phyloP scores from a whole-genome alignment of 2,888 invertebrate genomes.

The Nemurella pictetii region DNA sequence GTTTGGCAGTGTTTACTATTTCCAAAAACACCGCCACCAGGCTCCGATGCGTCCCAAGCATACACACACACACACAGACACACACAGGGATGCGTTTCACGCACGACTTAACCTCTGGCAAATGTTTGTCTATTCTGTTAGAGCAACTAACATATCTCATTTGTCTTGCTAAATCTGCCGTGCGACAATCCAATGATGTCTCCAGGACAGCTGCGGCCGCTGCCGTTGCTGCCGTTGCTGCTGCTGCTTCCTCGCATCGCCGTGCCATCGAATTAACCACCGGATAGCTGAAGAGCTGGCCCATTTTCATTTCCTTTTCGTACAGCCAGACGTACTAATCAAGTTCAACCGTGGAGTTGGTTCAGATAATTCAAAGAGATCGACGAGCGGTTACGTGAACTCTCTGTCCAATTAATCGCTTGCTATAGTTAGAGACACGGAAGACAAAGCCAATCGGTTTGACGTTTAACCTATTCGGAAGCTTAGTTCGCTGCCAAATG shows the following conservation, averaged over 20 bases:
- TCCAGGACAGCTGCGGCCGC: slow-evolving; percentile 34
- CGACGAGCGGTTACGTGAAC: background rate
- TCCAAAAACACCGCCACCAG: background rate
- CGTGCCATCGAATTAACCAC: too few relatives aligned
- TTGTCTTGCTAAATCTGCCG: slow-evolving; percentile 41
- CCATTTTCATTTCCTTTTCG: background rate
- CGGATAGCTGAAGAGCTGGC: background rate
- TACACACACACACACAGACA: background rate
- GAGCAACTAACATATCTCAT: slow-evolving; percentile 32
- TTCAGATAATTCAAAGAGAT: background rate
- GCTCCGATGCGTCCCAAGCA: background rate
- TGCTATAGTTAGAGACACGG: too few relatives aligned
- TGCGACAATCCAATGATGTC: slow-evolving; percentile 35
- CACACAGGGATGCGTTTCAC: background rate
- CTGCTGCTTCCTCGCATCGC: background rate
- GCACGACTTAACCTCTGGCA: background rate
- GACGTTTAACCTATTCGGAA: too few relatives aligned
- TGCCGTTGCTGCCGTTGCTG: background rate
- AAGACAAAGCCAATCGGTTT: too few relatives aligned
- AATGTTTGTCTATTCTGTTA: slow-evolving; percentile 26
- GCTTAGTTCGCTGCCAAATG: too few relatives aligned
- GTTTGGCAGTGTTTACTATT: background rate
- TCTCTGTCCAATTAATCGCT: background rate
- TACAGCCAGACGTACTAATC: background rate
- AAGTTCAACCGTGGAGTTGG: background rate